Percentiles rank a stretch among this genome's conserved stretches.
These are phyloP conservation scores for Athetis lepigone DNA, from an alignment of 2,888 invertebrate species.

Conservation along the genomic window DNA sequence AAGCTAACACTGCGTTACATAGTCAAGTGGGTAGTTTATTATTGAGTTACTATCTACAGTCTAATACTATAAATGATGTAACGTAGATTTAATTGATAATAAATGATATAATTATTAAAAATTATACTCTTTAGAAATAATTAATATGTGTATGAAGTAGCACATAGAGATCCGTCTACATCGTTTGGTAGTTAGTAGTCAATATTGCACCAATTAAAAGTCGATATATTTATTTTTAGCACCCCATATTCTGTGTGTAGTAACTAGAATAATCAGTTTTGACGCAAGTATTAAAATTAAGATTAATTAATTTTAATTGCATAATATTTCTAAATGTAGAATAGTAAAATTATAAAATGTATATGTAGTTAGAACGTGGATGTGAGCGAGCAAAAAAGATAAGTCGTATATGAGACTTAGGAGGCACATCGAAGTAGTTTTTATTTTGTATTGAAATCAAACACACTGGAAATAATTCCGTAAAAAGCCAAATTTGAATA, in stretches of 20 bases:
- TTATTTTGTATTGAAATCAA: conserved; percentile 30
- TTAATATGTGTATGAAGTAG: conserved; percentile 52
- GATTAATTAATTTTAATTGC: conserved; percentile 51
- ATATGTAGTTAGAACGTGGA: conserved; percentile 61
- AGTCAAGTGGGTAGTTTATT: conserved; percentile 24
- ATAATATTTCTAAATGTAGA: conserved; percentile 44
- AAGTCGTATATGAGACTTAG: conserved; percentile 75
- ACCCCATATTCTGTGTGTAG: conserved; percentile 62
- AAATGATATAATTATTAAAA: conserved; percentile 25
- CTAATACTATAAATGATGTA: conserved; percentile 15
- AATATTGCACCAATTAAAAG: conserved; percentile 66
- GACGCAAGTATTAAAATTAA: conserved; percentile 49
- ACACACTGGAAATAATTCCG: conserved; percentile 38
- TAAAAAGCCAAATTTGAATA: conserved; percentile 65
- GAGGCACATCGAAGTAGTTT: conserved; percentile 83
- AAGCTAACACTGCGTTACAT: conserved; percentile 23
- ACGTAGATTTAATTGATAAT: conserved; percentile 37
- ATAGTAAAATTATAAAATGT: conserved; percentile 26
- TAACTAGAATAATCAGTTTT: conserved; percentile 55
- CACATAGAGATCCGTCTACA: conserved; percentile 58
- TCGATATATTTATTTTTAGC: conserved; percentile 61
- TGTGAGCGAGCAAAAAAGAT: conserved; percentile 78
- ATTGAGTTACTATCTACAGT: conserved; percentile 38
- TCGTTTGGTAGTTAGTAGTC: conserved; percentile 59
- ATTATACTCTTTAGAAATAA: conserved; percentile 48